Percentiles rank a stretch among this genome's conserved stretches.
Conservation (phyloP, 2,797 vertebrate genomes). For the Enteromius mattozi region DNA sequence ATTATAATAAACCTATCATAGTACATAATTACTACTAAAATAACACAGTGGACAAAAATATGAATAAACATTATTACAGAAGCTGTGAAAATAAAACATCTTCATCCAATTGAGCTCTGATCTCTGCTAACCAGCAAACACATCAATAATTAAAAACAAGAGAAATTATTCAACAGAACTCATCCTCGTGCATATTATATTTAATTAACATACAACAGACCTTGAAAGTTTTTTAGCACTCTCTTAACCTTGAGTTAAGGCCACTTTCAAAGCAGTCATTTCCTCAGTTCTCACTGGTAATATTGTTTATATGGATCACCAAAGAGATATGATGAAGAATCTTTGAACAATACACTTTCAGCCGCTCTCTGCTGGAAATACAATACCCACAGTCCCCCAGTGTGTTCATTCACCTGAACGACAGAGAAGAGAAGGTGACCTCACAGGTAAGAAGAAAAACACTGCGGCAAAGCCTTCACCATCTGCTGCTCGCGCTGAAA, state of each 20-base stretch:
- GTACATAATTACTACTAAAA: not conserved
- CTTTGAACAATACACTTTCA: not conserved
- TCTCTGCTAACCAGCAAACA: not conserved
- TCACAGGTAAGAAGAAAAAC: slow-evolving; percentile 70
- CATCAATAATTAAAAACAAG: not conserved
- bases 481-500: slow-evolving; percentile 64
- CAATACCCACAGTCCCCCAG: slow-evolving; percentile 53
- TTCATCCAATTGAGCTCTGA: not conserved
- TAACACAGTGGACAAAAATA: not conserved
- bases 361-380: slow-evolving; percentile 62
- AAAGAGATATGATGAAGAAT: not conserved
- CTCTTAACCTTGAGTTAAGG: not conserved
- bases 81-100: not conserved
- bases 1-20: not conserved
- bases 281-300: not conserved
- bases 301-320: not conserved
- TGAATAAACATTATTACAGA: not conserved
- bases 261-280: not conserved
- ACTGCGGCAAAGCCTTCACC: slow-evolving; percentile 71
- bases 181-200: not conserved
- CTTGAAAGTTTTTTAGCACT: not conserved
- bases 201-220: not conserved
- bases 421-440: slow-evolving; percentile 74
- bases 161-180: not conserved
- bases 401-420: slow-evolving; percentile 74